These are phyloP conservation scores for Bufo gargarizans DNA, from an alignment of 2,113 vertebrate genomes.

Conservation along the genomic window DNA sequence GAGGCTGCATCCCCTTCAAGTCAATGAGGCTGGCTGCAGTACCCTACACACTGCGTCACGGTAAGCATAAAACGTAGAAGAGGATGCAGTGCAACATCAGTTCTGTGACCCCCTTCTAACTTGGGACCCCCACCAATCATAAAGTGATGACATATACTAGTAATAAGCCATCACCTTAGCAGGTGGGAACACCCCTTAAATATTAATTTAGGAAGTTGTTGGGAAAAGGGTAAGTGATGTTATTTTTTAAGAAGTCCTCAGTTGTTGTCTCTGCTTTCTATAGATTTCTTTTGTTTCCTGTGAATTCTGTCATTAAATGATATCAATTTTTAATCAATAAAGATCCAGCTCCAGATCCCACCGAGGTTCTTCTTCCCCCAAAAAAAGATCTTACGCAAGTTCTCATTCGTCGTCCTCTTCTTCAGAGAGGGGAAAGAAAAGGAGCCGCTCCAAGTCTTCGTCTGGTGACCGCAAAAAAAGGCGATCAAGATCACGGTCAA, in stretches of 20 bases:
- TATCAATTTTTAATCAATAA: conserved; percentile 90
- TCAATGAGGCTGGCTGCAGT: no score
- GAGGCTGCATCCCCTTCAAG: no score
- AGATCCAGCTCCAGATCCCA: conserved; percentile 99
- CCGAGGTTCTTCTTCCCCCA: conserved; percentile 91
- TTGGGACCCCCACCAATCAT: no score
- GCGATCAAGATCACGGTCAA: conserved; percentile 96
- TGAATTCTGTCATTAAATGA: conserved; percentile 75
- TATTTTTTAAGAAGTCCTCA: neutral
- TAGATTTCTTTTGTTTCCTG: neutral
- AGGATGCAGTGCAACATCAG: no score
- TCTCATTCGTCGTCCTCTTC: conserved; percentile 89
- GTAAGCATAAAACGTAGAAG: no score
- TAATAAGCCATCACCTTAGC: no score
- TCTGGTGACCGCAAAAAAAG: conserved; percentile 97
- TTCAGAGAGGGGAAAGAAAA: conserved; percentile 90
- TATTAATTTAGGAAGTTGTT: neutral
- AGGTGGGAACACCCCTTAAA: no score
- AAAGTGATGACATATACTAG: no score
- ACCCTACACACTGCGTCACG: no score
- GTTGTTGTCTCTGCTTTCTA: no score
- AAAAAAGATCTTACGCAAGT: conserved; percentile 90
- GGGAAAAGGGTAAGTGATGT: neutral
- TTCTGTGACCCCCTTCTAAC: no score
- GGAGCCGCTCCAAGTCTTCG: conserved; percentile 94